phyloP scores from a whole-genome alignment of 2,888 invertebrate species.

The Agonum fuliginosum region DNA sequence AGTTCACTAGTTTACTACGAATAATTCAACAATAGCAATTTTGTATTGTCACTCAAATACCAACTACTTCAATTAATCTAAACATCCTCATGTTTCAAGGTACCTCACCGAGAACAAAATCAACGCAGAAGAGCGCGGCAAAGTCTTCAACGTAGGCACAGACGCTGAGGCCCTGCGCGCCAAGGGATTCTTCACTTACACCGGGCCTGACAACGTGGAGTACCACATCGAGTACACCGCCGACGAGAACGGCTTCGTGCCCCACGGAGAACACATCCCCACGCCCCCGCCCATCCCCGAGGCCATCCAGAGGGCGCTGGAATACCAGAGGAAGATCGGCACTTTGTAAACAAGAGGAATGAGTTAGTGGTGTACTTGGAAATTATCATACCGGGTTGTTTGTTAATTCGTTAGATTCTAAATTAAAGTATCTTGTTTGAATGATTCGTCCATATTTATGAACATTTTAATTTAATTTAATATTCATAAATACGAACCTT shows the following conservation, averaged over 20 bases:
- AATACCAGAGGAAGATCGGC: slow-evolving; percentile 62
- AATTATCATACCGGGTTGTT: too few relatives aligned
- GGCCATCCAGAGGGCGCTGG: slow-evolving; percentile 66
- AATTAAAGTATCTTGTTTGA: not conserved
- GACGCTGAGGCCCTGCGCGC: slow-evolving; percentile 78
- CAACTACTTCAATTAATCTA: too few relatives aligned
- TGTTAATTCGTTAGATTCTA: not conserved
- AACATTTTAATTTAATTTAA: too few relatives aligned
- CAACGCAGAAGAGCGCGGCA: slow-evolving; percentile 74
- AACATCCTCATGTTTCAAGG: slow-evolving; percentile 65
- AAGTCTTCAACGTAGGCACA: slow-evolving; percentile 75
- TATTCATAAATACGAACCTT: too few relatives aligned
- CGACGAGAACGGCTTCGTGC: slow-evolving; percentile 78
- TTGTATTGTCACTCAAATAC: too few relatives aligned
- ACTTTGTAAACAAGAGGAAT: slow-evolving; percentile 53
- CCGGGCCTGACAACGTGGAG: slow-evolving; percentile 78
- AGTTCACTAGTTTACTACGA: too few relatives aligned
- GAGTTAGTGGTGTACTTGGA: slow-evolving; percentile 20
- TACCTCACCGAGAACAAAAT: slow-evolving; percentile 77
- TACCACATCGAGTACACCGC: slow-evolving; percentile 78
- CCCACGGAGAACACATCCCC: slow-evolving; percentile 74
- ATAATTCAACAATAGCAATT: too few relatives aligned
- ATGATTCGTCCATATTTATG: too few relatives aligned
- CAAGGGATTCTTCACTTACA: slow-evolving; percentile 80
- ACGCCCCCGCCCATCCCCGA: slow-evolving; percentile 67